Evolutionary conservation across 2,888 invertebrate genomes (phyloP).

Genomic region (Ischnura elegans): DNA sequence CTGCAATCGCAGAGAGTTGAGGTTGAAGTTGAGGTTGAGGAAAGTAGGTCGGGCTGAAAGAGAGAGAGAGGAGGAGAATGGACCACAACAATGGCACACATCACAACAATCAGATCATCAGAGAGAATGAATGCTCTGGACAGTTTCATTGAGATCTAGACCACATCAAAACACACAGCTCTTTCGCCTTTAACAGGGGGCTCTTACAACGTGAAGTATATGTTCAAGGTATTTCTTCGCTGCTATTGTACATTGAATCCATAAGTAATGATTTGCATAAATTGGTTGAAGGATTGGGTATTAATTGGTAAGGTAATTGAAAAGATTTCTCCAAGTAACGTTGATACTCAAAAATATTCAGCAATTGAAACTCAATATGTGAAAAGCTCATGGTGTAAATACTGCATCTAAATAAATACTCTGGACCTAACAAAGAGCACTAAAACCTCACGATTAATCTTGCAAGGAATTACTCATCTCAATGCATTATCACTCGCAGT

Average conservation of each 20-base stretch:
- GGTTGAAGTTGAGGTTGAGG: slow-evolving; percentile 97
- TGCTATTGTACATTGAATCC: not conserved
- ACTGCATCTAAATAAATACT: too few species aligned
- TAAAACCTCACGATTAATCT: too few species aligned
- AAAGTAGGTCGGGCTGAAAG: slow-evolving; percentile 98
- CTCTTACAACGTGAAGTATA: not conserved
- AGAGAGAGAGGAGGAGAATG: slow-evolving; percentile 73
- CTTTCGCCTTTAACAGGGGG: not conserved
- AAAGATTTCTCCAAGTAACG: not conserved
- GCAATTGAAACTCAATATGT: too few species aligned
- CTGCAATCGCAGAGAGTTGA: slow-evolving; percentile 93
- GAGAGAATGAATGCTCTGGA: not conserved
- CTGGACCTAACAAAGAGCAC: too few species aligned
- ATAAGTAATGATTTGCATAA: not conserved
- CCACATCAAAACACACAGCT: slow-evolving; percentile 70
- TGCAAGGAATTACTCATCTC: too few species aligned
- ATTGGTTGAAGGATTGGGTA: not conserved
- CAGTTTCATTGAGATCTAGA: slow-evolving; percentile 75
- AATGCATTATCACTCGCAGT: too few species aligned
- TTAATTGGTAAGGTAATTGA: not conserved
- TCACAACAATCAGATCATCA: slow-evolving; percentile 33
- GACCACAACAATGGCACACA: slow-evolving; percentile 40
- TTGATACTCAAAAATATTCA: not conserved
- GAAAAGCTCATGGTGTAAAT: too few species aligned
- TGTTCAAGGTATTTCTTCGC: not conserved